phyloP scores from a whole-genome alignment of 2,888 invertebrate genomes.

The Ligdia adustata region DNA sequence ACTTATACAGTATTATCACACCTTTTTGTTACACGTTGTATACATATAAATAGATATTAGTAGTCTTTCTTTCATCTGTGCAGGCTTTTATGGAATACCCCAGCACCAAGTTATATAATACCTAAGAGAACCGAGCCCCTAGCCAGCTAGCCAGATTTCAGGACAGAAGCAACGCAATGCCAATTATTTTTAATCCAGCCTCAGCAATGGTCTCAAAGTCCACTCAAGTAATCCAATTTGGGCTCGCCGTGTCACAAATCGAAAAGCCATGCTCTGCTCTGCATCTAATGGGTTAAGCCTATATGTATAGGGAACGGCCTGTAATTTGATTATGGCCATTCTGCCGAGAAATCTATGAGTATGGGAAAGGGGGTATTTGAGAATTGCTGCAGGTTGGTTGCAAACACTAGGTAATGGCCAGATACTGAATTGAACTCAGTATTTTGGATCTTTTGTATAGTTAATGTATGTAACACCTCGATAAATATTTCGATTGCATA shows the following conservation, averaged over 20 bases:
- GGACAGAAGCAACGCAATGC: too few species aligned
- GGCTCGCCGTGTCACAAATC: conserved; percentile 55
- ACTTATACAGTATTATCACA: too few species aligned
- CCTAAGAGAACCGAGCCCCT: too few species aligned
- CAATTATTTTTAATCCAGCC: conserved; percentile 12
- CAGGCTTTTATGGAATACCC: too few species aligned
- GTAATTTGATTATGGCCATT: conserved; percentile 58
- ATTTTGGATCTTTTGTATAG: too few species aligned
- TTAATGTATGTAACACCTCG: too few species aligned
- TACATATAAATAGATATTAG: too few species aligned
- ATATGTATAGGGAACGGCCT: conserved; percentile 21
- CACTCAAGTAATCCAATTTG: conserved; percentile 58
- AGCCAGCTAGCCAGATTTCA: too few species aligned
- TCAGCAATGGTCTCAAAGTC: conserved; percentile 42
- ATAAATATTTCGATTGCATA: too few species aligned
- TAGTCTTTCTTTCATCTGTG: too few species aligned
- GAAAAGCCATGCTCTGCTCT: conserved; percentile 48
- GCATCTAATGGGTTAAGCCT: conserved; percentile 56
- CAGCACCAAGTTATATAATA: too few species aligned
- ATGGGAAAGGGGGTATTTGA: conserved; percentile 18
- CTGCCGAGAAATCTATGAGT: conserved; percentile 43
- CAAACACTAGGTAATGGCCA: conserved; percentile 1
- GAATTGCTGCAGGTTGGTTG: conserved; percentile 2
- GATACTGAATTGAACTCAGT: neutral
- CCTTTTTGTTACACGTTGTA: too few species aligned